These are phyloP conservation scores for Hydrolagus affinis DNA, from an alignment of 2,113 vertebrate genomes.

Conservation along the genomic window DNA sequence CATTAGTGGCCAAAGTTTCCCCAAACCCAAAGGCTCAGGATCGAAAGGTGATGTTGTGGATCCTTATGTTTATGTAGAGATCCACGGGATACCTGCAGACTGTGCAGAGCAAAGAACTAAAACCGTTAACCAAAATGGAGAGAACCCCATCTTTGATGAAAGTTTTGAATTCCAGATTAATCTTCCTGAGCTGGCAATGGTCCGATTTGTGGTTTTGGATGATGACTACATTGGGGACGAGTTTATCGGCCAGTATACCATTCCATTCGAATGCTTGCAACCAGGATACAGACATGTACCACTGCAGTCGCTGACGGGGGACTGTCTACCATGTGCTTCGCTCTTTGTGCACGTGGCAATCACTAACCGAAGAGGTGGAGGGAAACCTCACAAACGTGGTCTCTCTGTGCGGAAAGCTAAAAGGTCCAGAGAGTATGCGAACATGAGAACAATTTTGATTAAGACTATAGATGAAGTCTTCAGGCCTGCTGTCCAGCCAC, in stretches of 20 bases:
- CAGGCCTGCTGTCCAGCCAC: slow-evolving; percentile 78
- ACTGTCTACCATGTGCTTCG: slow-evolving; percentile 76
- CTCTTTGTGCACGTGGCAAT: slow-evolving; percentile 94
- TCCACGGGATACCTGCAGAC: slow-evolving; percentile 92
- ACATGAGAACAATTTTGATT: slow-evolving; percentile 84
- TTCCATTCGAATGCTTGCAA: slow-evolving; percentile 94
- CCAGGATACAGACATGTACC: slow-evolving; percentile 88
- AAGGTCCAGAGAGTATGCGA: slow-evolving; percentile 83
- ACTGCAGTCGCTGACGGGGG: slow-evolving; percentile 85
- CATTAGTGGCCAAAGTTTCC: slow-evolving; percentile 93
- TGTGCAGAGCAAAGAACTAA: slow-evolving; percentile 93
- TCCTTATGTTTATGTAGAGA: slow-evolving; percentile 93
- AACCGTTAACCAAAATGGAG: slow-evolving; percentile 89
- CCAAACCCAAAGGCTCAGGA: slow-evolving; percentile 94
- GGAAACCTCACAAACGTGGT: slow-evolving; percentile 90
- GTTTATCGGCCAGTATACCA: slow-evolving; percentile 92
- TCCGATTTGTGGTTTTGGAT: slow-evolving; percentile 90
- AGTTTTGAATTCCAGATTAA: slow-evolving; percentile 98
- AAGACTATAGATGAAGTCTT: slow-evolving; percentile 89
- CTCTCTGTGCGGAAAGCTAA: slow-evolving; percentile 90
- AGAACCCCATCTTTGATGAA: slow-evolving; percentile 91
- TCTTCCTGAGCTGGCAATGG: slow-evolving; percentile 90
- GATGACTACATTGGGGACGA: slow-evolving; percentile 97
- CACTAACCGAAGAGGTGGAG: slow-evolving; percentile 90
- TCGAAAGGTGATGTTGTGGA: slow-evolving; percentile 95